Evolutionary conservation across 2,797 vertebrate genomes (phyloP).

Genomic region (Podarcis siculus): DNA sequence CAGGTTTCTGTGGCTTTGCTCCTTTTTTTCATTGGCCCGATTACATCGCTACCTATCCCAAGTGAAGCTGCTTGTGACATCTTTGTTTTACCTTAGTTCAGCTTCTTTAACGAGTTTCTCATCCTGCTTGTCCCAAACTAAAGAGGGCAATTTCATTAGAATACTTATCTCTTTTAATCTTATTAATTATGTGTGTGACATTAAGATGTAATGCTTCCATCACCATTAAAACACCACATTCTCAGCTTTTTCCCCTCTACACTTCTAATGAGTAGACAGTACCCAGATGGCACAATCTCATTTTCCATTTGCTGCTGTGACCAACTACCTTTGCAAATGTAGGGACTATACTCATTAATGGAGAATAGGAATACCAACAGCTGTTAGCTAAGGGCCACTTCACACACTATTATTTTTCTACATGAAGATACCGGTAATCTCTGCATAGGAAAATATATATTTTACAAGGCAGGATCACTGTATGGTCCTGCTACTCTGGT

Average conservation of each 20-base stretch:
- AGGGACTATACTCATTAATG: constrained; percentile 31
- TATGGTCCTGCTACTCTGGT: neutral
- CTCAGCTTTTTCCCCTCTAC: neutral
- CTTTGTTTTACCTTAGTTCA: constrained; percentile 2
- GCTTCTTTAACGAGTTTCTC: neutral
- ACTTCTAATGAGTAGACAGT: constrained; percentile 6
- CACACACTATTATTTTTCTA: constrained; percentile 7
- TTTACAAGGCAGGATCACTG: neutral
- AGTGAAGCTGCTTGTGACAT: neutral
- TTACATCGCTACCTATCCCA: neutral
- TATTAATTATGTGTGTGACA: constrained; percentile 1
- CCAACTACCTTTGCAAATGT: constrained; percentile 23
- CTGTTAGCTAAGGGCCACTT: constrained; percentile 32
- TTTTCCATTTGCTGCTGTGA: constrained; percentile 31
- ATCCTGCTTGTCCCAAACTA: neutral
- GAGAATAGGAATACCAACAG: constrained; percentile 17
- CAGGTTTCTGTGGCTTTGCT: neutral
- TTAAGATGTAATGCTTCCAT: constrained; percentile 31
- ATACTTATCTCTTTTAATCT: neutral
- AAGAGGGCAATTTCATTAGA: neutral
- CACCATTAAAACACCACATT: constrained; percentile 6
- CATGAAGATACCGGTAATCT: neutral
- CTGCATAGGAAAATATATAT: neutral
- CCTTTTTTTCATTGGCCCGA: neutral
- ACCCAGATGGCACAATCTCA: constrained; percentile 21